phyloP scores from a whole-genome alignment of 2,797 vertebrate species.

The Lateolabrax maculatus region DNA sequence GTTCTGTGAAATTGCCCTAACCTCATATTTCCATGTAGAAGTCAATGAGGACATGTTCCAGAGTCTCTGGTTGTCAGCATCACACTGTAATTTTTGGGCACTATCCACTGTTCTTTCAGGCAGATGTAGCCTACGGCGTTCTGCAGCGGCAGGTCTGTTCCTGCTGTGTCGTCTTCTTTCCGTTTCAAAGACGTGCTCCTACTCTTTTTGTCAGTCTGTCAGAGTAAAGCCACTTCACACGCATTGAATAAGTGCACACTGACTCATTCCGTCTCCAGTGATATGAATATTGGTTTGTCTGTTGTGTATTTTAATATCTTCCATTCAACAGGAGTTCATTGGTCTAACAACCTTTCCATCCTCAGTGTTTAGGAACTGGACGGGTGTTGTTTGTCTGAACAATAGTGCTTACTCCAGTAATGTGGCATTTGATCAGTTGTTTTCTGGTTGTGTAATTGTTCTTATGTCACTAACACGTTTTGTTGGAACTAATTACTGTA shows the following conservation, averaged over 20 bases:
- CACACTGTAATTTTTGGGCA: not conserved
- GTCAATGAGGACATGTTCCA: not conserved
- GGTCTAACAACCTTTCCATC: conserved; percentile 17
- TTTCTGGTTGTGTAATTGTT: conserved; percentile 1
- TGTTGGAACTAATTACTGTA: conserved; percentile 9
- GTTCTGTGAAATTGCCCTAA: not conserved
- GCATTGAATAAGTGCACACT: conserved; percentile 25
- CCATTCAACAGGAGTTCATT: not conserved
- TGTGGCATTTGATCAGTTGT: conserved; percentile 22
- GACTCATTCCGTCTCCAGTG: conserved; percentile 30
- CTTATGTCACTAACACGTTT: not conserved
- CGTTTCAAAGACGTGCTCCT: conserved; percentile 15
- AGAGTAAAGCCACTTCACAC: conserved; percentile 19
- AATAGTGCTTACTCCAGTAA: not conserved
- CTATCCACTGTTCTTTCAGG: conserved; percentile 10
- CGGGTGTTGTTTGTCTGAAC: conserved; percentile 3
- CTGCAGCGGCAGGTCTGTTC: conserved; percentile 1
- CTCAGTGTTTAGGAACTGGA: not conserved
- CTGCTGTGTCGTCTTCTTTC: not conserved
- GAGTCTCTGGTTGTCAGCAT: not conserved
- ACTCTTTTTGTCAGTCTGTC: conserved; percentile 8
- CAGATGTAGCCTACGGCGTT: conserved; percentile 16
- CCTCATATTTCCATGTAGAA: not conserved
- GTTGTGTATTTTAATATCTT: conserved; percentile 19
- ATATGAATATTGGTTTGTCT: conserved; percentile 14